These are phyloP conservation scores for Anolis apletophallus DNA, from an alignment of 2,797 vertebrate species.

Conservation along the genomic window DNA sequence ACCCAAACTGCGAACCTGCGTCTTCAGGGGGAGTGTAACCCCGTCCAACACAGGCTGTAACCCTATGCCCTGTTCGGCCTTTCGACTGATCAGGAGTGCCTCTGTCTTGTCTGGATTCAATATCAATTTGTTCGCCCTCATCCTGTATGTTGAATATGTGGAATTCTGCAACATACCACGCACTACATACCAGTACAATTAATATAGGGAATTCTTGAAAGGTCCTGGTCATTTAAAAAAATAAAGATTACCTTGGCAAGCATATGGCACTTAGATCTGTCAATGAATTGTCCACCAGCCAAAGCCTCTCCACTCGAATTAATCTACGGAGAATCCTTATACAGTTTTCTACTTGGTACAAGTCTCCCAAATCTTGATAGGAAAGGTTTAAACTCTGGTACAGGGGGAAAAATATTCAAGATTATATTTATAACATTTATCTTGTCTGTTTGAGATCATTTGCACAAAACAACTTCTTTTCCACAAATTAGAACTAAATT, in stretches of 20 bases:
- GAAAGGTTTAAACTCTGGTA: slow-evolving; percentile 91
- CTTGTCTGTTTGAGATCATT: background rate
- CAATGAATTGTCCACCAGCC: slow-evolving; percentile 91
- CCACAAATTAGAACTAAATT: background rate
- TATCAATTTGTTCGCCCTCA: no score
- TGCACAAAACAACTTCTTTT: slow-evolving; percentile 8
- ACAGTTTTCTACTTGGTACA: slow-evolving; percentile 90
- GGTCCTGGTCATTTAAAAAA: background rate
- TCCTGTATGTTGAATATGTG: background rate
- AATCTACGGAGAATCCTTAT: slow-evolving; percentile 88
- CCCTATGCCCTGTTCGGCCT: no score
- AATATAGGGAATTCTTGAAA: background rate
- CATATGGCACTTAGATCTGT: slow-evolving; percentile 89
- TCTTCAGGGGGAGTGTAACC: no score
- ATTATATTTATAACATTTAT: background rate
- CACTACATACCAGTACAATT: background rate
- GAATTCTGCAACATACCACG: background rate
- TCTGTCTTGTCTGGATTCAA: no score
- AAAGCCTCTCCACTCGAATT: slow-evolving; percentile 91
- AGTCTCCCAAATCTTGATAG: slow-evolving; percentile 92
- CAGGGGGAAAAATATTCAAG: slow-evolving; percentile 45
- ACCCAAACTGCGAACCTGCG: no score
- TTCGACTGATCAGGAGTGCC: no score
- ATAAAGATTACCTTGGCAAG: slow-evolving; percentile 88
- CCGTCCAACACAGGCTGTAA: no score